Evolutionary conservation across 1,140 invertebrate genomes (phyloP), one percentile per base, ranked within the genome.

Genomic region (Colletes gigas): DNA sequence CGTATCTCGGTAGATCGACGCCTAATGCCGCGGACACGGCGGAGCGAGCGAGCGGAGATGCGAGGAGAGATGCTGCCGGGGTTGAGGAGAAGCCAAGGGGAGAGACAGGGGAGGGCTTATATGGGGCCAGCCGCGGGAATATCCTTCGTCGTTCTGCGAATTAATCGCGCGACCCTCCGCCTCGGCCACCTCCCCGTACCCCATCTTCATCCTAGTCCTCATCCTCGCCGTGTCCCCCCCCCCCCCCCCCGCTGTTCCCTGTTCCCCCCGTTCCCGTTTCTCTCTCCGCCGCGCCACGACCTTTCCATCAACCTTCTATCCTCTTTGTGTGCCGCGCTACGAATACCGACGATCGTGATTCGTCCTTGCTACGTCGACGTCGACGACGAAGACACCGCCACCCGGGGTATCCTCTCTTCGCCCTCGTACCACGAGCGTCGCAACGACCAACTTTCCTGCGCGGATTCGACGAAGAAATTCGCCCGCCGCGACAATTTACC

Each of bases 1-100:
- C 78, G 81, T 86, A 88, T 88, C 88, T 84, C 83, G 78, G 79
- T 83, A 83, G 88, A 90, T 90, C 89, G 87, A 89, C 88, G 88
- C 84, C 89, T 88, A 87, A 89, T 88, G 86, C 88, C 85, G 87
- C 84, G 83, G 84, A 85, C 87, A 88, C 81, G 79, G 78, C 73
- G 83, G 71, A 77, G 75, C 81, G 41, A 80, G 78, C 83, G 82
- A 57, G 77, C 84, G 75, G 75, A 71, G 68, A 69, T 41, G 78
- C 63, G 66, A 78, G 59, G 54, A 47, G 73, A n/a, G 55, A 39
- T 14, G 83, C 21, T 12, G 44, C 44, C 30, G 67, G 59, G 9
- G 81, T 55, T 47, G 63, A 78, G 47, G 75, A 71, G 77, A 81
- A 55, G 83, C 65, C 57, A 75, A 68, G 62, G 59, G 72, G 79